Base-by-base conservation (phyloP, 1,140 invertebrate genomes). In the Solen grandis region DNA sequence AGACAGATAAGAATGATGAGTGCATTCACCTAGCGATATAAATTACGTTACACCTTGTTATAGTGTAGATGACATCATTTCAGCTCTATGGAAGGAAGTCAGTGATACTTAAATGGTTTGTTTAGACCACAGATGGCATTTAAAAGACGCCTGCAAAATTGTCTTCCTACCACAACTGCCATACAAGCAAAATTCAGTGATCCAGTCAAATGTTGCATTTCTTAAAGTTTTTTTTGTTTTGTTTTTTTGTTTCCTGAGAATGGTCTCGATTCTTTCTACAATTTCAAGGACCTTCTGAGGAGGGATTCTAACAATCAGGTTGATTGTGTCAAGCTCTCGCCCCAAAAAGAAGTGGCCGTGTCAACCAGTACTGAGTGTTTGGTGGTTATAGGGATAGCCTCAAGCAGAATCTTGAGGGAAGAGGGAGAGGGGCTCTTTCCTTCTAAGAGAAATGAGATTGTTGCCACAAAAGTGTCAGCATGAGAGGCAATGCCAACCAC, bases 161-260 rank as follows among this genome's bases (percentile, higher is more conserved):
- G 57, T 41, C 72, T 60, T n/a, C 69, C 54, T 1, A 55, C 31
- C 2, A 59, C 16, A 31, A 72, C 59, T 36, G 69, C 69, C 25
- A 52, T 57, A 59, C 59, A 75, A 2, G 35, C 33, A 50, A 75
- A 75, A n/a, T 75, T 57, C 8, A 75, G 41, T 4, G 14, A 27
- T 10, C 72, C 72, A 41, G 63, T 75, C 0, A 75, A 29, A 3
- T 55, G 63, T 46, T 75, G 72, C 41, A 75, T 63, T 4, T 19
- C 25, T 59, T n/a, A n/a, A n/a, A n/a, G n/a, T n/a, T n/a, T n/a
- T n/a, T n/a, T n/a, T n/a, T n/a, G n/a, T n/a, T n/a, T 41, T 59
- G 0, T 10, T 16, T n/a, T 59, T 72, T 8, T 36, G 8, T 38
- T 72, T 72, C 5, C 1, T 4, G 36, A 57, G 4, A 2, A 72